Base-by-base conservation (phyloP, 2,888 invertebrate genomes). In the Tetramorium bicarinatum region DNA sequence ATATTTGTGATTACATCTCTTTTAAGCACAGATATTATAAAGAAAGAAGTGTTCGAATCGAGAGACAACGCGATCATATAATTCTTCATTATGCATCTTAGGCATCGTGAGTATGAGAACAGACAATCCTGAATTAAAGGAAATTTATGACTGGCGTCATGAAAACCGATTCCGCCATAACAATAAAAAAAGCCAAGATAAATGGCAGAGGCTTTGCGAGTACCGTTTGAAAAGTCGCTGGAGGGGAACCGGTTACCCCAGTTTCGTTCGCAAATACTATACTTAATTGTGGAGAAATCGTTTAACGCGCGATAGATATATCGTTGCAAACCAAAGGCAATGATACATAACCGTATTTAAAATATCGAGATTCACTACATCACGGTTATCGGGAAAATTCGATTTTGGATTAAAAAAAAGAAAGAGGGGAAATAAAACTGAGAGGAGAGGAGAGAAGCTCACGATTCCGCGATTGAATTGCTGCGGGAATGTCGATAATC, bases 321-420 rank as follows among this genome's bases (percentile, higher is more conserved):
- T 34, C 41, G 41, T 49, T 49, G 34, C 15, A 54, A 54, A 21
- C 15, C 21, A 21, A 71, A 54, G 15, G 15, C 59, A 59, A 44
- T 44, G 44, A 44, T 44, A 29, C 62, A 38, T 75, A 75, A 75
- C 6, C 1, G 44, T 47, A 47, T 62, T 76, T 75, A 62, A 47
- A 44, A 61, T 75, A 75, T 61, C n/a, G 74, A 15, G 34, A 34
- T 6, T 34, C 25, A 38, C 4, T 44, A 13, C 44, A 34, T 21
- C n/a, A 11, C 15, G 34, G 25, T 44, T 74, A 74, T 59, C 59
- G 47, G n/a, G 15, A 21, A n/a, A 47, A 21, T 62, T 62, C 21
- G 34, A 76, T 76, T 34, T 38, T 49, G 21, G 21, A 38, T 76
- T 49, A 25, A 54, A 25, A 64, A 15, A 52, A 9, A 21, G 21